Base-by-base conservation (phyloP, 2,888 invertebrate species). In the Drosophila tripunctata region DNA sequence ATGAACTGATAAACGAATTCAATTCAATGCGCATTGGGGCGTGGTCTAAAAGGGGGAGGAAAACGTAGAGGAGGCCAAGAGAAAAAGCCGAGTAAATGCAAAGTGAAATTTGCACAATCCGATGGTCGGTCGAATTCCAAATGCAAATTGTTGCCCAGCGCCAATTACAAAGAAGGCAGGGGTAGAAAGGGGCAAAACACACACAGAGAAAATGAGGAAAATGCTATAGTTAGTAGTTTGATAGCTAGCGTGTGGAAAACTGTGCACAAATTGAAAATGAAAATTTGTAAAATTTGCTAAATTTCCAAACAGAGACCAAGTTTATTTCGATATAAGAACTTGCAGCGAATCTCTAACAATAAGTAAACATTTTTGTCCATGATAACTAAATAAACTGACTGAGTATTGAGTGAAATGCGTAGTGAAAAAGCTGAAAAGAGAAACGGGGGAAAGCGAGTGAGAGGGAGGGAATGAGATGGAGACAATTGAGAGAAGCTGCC, bases 321-420 rank as follows among this genome's bases (percentile, higher is more conserved):
- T 61, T 40, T 17, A 36, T 50, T 52, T 69, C 21, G 21, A 27
- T 33, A 48, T 40, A 48, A 58, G 65, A 45, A 64, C 45, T 36
- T 38, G 15, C 51, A 38, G 21, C 14, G 40, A 57, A 35, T 52
- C 21, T 5, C 66, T 62, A 68, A 77, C 84, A 80, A 81, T 75
- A 47, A 67, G 61, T 66, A 71, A 78, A 81, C 76, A 81, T 65
- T 85, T 82, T 66, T 56, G 47, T n/a, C 74, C 66, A 77, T 65
- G 80, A 82, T 74, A 87, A 75, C 82, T 78, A 87, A 85, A 78
- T 85, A 78, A 85, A 85, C 85, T 78, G 43, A 22, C 33, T 1
- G 43, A 43, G 15, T 60, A 45, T 51, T 36, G 55, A 45, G 38
- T 33, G 47, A 55, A 36, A 36, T 30, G 27, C 27, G 10, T 27